Base-by-base conservation (phyloP, 2,113 vertebrate genomes). In the Thymallus thymallus region DNA sequence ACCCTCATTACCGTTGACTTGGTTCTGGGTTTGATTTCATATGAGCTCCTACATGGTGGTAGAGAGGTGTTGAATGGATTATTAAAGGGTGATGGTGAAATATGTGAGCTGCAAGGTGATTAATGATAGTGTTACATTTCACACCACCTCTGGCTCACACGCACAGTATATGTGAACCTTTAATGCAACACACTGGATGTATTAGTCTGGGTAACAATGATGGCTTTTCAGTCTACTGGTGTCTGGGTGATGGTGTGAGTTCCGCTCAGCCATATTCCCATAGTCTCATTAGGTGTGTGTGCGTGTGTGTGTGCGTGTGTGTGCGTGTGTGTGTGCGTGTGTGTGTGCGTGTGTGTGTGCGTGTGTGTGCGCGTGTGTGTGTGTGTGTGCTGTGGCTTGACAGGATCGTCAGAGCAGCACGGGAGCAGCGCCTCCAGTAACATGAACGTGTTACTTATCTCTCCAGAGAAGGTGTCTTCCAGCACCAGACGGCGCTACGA, bases 391-490 rank as follows among this genome's bases (percentile, higher is more conserved):
- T 41, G 35, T 12, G 35, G 9, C 35, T 41, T 41, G 35, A 41
- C 86, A 98, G 97, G 95, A 64, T 89, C 90, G 6, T 96, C 93
- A 74, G 98, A 98, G 78, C 93, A 93, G 20, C 95, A 98, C 0
- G 94, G 95, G 79, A 87, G 92, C 82, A 88, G 89, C 18, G 69
- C 88, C 35, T 91, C 92, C 32, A 51, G 48, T 51, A 96, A 86
- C 72, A 93, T 97, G 80, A 96, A 92, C 0, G 94, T 98, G 77
- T 96, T 93, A 24, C 85, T 98, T 67, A 85, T 98, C 75, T 85
- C 96, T 45, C 95, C 95, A 0, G 98, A 99, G 61, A 99, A 96
- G 81, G 85, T 99, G 75, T 95, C 98, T 18, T 86, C 94, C 77
- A 98, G 94, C 76, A 76, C 86, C 1, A 91, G 93, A 76, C 91